Conservation (phyloP, 1,140 invertebrate genomes). For the Elysia chlorotica region DNA sequence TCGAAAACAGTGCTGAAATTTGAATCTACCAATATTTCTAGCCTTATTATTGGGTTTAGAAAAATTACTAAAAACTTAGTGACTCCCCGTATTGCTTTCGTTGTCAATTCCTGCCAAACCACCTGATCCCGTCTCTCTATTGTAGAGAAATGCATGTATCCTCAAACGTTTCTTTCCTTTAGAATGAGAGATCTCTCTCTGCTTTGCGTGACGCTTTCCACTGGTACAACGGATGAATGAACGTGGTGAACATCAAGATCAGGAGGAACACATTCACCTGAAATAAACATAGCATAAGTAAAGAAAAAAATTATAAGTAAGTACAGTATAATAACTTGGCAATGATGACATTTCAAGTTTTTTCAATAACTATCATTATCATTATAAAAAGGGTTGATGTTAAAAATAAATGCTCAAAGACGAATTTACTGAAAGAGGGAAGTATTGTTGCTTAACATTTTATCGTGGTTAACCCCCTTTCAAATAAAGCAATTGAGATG, state of each 20-base stretch:
- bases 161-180: no score
- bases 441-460: not conserved
- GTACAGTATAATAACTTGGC: not conserved
- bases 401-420: not conserved
- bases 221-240: conserved; percentile 35
- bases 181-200: conserved; percentile 15
- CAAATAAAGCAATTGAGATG: not conserved
- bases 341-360: not conserved
- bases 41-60: no score
- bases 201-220: conserved; percentile 30
- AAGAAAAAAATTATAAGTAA: not conserved
- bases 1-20: no score
- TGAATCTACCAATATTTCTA: no score
- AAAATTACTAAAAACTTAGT: no score
- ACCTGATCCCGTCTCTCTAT: no score
- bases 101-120: no score
- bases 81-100: no score
- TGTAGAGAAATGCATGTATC: no score
- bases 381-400: not conserved
- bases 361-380: not conserved
- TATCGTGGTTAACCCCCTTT: not conserved
- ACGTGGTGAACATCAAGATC: conserved; percentile 27
- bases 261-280: conserved; percentile 40
- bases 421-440: no score
- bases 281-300: conserved; percentile 3